phyloP scores from a whole-genome alignment of 2,113 vertebrate genomes.

The Meleagris gallopavo region DNA sequence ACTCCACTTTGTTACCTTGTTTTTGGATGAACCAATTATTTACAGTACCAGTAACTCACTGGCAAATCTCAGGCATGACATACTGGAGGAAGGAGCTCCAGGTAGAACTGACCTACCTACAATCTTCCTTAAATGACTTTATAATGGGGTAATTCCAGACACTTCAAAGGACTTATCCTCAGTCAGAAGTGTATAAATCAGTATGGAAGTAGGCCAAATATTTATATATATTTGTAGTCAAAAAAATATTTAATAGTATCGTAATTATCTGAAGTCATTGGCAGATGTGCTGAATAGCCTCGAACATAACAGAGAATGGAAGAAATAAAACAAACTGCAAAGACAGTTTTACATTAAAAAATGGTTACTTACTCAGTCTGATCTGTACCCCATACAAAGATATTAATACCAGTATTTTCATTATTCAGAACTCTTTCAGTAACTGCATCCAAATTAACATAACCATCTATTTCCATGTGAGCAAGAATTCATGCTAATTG shows the following conservation, averaged over 20 bases:
- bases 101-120: background rate
- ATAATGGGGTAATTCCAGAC: background rate
- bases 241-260: background rate
- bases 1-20: background rate
- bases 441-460: slow-evolving; percentile 65
- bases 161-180: background rate
- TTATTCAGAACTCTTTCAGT: slow-evolving; percentile 66
- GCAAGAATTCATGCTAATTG: slow-evolving; percentile 74
- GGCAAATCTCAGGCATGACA: background rate
- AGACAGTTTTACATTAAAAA: slow-evolving; percentile 26
- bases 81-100: background rate
- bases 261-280: slow-evolving; percentile 14
- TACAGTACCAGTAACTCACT: background rate
- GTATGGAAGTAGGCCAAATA: background rate
- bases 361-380: slow-evolving; percentile 23
- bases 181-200: background rate
- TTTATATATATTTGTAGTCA: background rate
- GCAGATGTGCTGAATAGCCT: background rate
- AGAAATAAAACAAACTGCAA: slow-evolving; percentile 52
- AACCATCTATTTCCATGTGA: slow-evolving; percentile 73
- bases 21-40: slow-evolving; percentile 1
- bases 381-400: slow-evolving; percentile 59
- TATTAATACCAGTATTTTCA: slow-evolving; percentile 64
- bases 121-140: background rate
- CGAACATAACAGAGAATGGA: slow-evolving; percentile 24